Conservation (phyloP, 1,140 invertebrate genomes). For the Archivesica marissinica region DNA sequence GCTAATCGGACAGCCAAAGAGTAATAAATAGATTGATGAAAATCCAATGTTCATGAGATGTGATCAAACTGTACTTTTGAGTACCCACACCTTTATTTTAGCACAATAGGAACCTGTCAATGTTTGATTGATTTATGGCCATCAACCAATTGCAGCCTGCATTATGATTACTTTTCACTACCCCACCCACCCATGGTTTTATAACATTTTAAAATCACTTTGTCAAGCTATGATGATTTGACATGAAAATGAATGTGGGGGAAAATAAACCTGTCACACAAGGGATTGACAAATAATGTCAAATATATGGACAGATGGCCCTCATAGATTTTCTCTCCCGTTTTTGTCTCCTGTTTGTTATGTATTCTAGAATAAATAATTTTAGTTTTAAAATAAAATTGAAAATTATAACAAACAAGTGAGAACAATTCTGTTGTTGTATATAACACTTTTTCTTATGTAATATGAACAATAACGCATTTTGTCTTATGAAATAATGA, state of each 20-base stretch:
- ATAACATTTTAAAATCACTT: slow-evolving; percentile 44
- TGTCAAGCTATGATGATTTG: slow-evolving; percentile 20
- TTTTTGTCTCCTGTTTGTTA: neutral
- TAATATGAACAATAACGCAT: no score
- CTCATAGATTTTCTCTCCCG: neutral
- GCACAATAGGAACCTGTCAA: slow-evolving; percentile 32
- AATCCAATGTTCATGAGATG: no score
- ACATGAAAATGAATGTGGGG: slow-evolving; percentile 38
- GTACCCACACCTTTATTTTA: slow-evolving; percentile 27
- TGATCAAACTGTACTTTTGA: no score
- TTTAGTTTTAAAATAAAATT: no score
- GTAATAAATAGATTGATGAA: no score
- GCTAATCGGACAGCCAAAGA: no score
- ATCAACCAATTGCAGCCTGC: slow-evolving; percentile 2
- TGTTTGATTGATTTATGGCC: slow-evolving; percentile 33
- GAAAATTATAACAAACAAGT: no score
- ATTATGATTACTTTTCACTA: slow-evolving; percentile 1
- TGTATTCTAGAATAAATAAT: no score
- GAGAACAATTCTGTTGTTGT: no score
- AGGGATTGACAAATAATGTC: slow-evolving; percentile 3
- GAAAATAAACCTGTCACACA: slow-evolving; percentile 25
- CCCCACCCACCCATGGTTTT: slow-evolving; percentile 22
- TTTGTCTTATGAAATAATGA: no score
- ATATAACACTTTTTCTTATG: no score
- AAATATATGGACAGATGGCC: slow-evolving; percentile 21